Evolutionary conservation across 2,888 invertebrate genomes (phyloP), one percentile per base, ranked within the genome.

Genomic region (Sphaerophoria rueppellii): DNA sequence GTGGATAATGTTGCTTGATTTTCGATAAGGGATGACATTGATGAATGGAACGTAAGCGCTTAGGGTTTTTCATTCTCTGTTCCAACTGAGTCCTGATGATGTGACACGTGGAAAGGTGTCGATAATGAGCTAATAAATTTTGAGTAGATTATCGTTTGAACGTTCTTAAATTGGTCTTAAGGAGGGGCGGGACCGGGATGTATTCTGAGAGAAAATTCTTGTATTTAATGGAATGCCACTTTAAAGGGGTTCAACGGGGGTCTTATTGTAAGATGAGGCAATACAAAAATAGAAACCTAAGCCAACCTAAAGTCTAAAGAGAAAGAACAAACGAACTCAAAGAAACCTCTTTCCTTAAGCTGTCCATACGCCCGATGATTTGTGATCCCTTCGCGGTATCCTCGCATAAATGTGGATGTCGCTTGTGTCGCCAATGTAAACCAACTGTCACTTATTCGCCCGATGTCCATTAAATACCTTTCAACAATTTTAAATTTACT

Each of bases 391-490:
- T 81, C 80, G 75, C 70, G 52, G 6, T 58, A 78, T 76, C 52
- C 73, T 34, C 72, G 52, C 67, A 75, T 54, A 76, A 76, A 80
- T 81, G 80, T 46, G 34, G 63, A 73, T 73, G 80, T 85, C 69
- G 76, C 85, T 76, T 73, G 76, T 80, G 85, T 81, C 85, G 63
- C 77, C 81, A 72, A 83, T 79, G 83, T 83, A 80, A 80, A 70
- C 81, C 76, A 72, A 85, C 81, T 85, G 85, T 85, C 85, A 81
- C 81, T 77, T 85, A 77, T 81, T 85, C 76, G 61, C 81, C 72
- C 80, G 76, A 76, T 80, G 85, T 85, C 85, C 85, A 85, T 85
- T 80, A 85, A 85, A 70, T 85, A 85, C 85, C 85, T 85, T 85
- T 81, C 80, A 85, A 70, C 85, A 63, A 85, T 81, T 85, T 85